Base-by-base conservation (phyloP, 1,140 invertebrate species). In the Frieseomelitta varia region DNA sequence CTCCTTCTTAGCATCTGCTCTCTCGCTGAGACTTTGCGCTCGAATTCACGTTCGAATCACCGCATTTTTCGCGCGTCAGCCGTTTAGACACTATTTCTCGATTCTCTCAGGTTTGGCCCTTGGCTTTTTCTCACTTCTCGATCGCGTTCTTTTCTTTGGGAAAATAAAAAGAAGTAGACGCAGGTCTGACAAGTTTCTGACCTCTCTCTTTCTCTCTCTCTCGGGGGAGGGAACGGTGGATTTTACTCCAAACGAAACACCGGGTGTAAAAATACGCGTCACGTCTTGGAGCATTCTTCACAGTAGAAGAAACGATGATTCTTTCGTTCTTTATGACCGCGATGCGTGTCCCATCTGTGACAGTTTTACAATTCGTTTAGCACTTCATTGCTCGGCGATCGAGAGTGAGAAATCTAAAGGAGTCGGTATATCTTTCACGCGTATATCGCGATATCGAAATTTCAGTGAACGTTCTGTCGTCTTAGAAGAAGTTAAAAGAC, bases 391-490 rank as follows among this genome's bases (percentile, higher is more conserved):
- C 21, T 1, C 11, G 11, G 12, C 14, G 17, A 51, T 56, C 47
- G 56, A 76, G 34, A 71, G 85, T 56, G 85, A 77, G 68, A 30
- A 47, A 71, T 65, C 39, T n/a, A 56, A 1, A 30, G n/a, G 30
- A 47, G 27, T 4, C 2, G 21, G 1, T n/a, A 4, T 12, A 47
- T 39, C 6, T 47, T 47, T 47, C 39, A 10, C 39, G 8, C 0
- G 8, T 4, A 30, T 1, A 21, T 24, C 67, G 30, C 19, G 19
- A 10, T 21, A 30, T 55, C 21, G 56, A 63, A 39, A 34, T 34
- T 21, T 34, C 61, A 81, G 71, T 68, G 71, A 47, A 10, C 51
- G 24, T 82, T 77, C 3, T 11, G 0, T n/a, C 55, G 61, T n/a
- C 6, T 47, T 8, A 47, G 39, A 47, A 17, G 34, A 78, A 24